Conservation (phyloP, 2,113 vertebrate species). For the Pavo muticus region DNA sequence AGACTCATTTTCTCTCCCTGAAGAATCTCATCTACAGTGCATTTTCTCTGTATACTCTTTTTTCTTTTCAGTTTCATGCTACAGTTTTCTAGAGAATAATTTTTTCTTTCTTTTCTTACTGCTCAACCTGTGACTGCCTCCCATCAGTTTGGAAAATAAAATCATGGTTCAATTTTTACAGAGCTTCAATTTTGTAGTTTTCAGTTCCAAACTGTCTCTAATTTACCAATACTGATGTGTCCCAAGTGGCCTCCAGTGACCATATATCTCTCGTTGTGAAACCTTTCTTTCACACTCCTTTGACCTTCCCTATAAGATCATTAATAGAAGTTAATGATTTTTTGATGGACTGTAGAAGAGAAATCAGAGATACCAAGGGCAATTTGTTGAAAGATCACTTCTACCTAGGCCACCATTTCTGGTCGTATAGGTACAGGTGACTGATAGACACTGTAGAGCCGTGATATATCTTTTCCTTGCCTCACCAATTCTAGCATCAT, state of each 20-base stretch:
- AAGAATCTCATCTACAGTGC: not conserved
- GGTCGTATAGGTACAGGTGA: not conserved
- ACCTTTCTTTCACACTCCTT: not conserved
- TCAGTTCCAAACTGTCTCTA: not conserved
- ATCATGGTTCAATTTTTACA: not conserved
- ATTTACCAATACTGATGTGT: not conserved
- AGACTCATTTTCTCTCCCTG: not conserved
- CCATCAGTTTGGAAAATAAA: not conserved
- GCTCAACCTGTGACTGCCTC: not conserved
- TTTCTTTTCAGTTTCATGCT: not conserved
- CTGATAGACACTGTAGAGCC: not conserved
- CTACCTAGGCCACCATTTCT: not conserved
- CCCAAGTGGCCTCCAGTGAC: not conserved
- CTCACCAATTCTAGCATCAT: not conserved
- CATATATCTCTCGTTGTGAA: not conserved
- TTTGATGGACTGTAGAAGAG: not conserved
- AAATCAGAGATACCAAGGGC: not conserved
- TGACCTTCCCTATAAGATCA: not conserved
- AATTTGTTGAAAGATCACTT: not conserved
- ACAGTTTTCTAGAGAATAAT: not conserved
- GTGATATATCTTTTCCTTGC: not conserved
- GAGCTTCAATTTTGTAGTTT: not conserved
- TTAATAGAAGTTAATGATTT: not conserved
- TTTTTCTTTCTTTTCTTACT: not conserved
- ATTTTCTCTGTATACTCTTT: not conserved